Percentiles rank a stretch among this genome's conserved stretches.
phyloP scores from a whole-genome alignment of 2,797 vertebrate genomes.

The Sitta carolinensis region DNA sequence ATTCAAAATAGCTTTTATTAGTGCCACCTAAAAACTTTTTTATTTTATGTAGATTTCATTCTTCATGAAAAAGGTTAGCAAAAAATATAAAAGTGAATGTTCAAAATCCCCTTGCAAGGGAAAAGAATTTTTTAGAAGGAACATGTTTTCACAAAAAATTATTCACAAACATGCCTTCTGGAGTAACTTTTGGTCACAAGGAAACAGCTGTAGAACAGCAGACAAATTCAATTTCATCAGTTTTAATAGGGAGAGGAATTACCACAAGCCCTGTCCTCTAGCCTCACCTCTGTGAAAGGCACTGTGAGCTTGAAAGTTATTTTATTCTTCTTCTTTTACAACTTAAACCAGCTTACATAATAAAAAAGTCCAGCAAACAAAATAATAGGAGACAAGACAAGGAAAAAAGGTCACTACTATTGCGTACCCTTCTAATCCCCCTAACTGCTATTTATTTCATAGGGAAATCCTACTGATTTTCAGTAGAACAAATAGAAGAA shows the following conservation, averaged over 20 bases:
- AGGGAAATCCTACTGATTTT: slow-evolving; percentile 11
- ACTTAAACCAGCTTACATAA: background rate
- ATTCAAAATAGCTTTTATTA: slow-evolving; percentile 7
- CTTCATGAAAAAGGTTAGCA: background rate
- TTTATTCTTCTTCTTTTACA: background rate
- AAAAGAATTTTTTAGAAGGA: background rate
- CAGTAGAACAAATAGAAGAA: background rate
- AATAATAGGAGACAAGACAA: background rate
- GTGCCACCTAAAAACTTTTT: background rate
- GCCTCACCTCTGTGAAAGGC: background rate
- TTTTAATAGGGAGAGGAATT: background rate
- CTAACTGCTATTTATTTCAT: slow-evolving; percentile 19
- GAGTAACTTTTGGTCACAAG: background rate
- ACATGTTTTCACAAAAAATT: background rate
- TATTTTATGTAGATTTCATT: background rate
- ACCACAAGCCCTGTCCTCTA: background rate
- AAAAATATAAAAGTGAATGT: background rate
- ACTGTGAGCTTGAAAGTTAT: background rate
- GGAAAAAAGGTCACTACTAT: background rate
- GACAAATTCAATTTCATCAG: background rate
- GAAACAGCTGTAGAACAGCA: background rate
- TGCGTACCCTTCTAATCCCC: slow-evolving; percentile 5
- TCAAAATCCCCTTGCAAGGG: background rate
- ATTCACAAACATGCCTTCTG: background rate
- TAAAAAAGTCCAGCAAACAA: background rate